Percentiles rank a stretch among this genome's conserved stretches.
Evolutionary conservation across 2,797 vertebrate species (phyloP).

Genomic region (Channallabes apus): DNA sequence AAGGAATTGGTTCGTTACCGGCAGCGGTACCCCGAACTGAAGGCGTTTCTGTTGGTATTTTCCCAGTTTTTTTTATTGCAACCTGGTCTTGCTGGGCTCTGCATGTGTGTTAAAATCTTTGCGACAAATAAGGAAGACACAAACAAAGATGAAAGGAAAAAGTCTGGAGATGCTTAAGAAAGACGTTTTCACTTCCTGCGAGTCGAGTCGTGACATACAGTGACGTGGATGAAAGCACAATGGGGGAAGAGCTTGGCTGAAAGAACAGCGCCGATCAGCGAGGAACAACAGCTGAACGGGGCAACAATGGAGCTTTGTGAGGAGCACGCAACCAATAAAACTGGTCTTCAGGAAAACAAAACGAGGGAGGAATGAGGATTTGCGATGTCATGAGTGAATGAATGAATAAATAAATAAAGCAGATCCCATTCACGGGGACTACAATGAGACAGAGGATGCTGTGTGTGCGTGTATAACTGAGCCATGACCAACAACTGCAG

Average conservation of each 20-base stretch:
- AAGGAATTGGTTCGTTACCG: background rate
- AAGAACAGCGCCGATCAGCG: slow-evolving; percentile 5
- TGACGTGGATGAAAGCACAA: background rate
- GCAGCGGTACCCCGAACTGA: background rate
- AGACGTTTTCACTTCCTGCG: background rate
- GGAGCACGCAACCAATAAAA: slow-evolving; percentile 49
- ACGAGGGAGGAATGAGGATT: background rate
- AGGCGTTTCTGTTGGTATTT: background rate
- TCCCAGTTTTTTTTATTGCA: background rate
- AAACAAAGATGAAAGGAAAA: background rate
- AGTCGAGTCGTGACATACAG: background rate
- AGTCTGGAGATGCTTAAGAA: background rate
- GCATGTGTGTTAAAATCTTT: background rate
- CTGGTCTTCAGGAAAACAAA: slow-evolving; percentile 40
- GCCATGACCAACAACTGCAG: background rate
- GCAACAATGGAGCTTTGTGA: slow-evolving; percentile 60
- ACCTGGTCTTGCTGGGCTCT: background rate
- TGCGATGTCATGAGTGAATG: slow-evolving; percentile 22
- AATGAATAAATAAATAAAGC: slow-evolving; percentile 28
- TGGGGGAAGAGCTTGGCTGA: background rate
- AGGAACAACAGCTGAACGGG: slow-evolving; percentile 56
- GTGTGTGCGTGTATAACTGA: background rate
- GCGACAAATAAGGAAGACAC: background rate
- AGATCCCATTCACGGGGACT: background rate
- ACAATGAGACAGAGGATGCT: background rate